These are phyloP conservation scores for Calyptommatus sinebrachiatus DNA, from an alignment of 2,113 vertebrate species.

Conservation along the genomic window DNA sequence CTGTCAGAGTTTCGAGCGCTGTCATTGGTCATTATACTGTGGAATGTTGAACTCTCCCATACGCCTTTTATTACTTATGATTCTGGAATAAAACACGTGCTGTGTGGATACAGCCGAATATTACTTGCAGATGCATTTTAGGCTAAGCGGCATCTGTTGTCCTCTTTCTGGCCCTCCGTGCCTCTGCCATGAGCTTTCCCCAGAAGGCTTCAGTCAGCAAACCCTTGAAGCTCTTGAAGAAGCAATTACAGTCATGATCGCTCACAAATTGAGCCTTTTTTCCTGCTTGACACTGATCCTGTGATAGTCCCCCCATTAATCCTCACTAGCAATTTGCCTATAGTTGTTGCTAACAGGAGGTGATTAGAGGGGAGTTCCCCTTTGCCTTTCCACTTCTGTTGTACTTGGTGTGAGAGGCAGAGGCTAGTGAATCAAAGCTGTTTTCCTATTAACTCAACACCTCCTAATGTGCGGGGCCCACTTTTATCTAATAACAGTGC, in stretches of 20 bases:
- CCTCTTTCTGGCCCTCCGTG: conserved; percentile 6
- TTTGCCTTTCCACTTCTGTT: conserved; percentile 62
- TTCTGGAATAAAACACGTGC: too few species aligned
- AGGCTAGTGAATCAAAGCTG: conserved; percentile 62
- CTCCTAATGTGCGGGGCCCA: conserved; percentile 58
- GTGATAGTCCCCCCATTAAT: conserved; percentile 76
- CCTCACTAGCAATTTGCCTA: conserved; percentile 78
- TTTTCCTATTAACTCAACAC: conserved; percentile 72
- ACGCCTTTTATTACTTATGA: too few species aligned
- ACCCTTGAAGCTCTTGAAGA: conserved; percentile 64
- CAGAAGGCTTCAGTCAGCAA: conserved; percentile 45
- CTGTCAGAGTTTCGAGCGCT: too few species aligned
- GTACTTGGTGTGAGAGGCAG: conserved; percentile 57
- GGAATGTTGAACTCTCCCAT: too few species aligned
- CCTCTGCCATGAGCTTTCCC: conserved; percentile 43
- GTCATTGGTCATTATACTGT: too few species aligned
- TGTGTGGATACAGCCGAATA: not conserved
- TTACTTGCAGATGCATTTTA: not conserved
- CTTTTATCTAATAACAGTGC: conserved; percentile 63
- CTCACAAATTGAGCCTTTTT: conserved; percentile 77
- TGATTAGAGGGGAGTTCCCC: conserved; percentile 73
- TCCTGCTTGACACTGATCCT: conserved; percentile 79
- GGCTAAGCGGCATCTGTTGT: not conserved
- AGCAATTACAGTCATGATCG: conserved; percentile 76
- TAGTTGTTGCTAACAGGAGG: conserved; percentile 72